Evolutionary conservation across 2,888 invertebrate species (phyloP).

Genomic region (Linnaemya vulpina): DNA sequence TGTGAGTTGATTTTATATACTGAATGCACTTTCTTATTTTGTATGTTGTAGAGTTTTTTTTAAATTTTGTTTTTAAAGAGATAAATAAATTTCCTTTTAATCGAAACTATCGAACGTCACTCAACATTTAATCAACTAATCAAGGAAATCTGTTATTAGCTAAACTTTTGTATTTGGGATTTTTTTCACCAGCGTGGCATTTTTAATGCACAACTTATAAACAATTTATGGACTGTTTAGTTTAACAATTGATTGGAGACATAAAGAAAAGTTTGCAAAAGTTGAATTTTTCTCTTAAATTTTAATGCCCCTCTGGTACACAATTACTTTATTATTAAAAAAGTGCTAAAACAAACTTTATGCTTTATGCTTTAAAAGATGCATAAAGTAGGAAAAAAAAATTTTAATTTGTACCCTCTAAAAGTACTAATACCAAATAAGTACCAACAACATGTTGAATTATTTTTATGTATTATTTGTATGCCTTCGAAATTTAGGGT

Average conservation of each 20-base stretch:
- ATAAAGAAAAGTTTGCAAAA: background rate
- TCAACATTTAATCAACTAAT: slow-evolving; percentile 71
- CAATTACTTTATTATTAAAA: no score
- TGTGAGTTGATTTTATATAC: background rate
- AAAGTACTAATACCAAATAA: no score
- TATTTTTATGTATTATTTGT: no score
- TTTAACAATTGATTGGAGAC: background rate
- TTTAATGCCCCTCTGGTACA: no score
- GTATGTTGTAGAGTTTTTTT: no score
- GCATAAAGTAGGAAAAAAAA: no score
- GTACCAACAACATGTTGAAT: no score
- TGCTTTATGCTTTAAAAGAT: no score
- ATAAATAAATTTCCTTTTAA: slow-evolving; percentile 35
- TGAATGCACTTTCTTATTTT: slow-evolving; percentile 35
- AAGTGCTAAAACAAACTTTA: no score
- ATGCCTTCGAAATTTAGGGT: no score
- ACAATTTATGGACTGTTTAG: background rate
- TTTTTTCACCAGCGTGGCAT: background rate
- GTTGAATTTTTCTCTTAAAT: no score
- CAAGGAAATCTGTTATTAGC: slow-evolving; percentile 68
- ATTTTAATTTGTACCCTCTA: no score
- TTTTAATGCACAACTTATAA: background rate
- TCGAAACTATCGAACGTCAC: slow-evolving; percentile 63
- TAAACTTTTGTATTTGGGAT: slow-evolving; percentile 41
- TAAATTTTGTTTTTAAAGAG: slow-evolving; percentile 30